Percentiles rank a stretch among this genome's conserved stretches.
Evolutionary conservation across 2,113 vertebrate genomes (phyloP).

Genomic region (Poecilia latipinna): DNA sequence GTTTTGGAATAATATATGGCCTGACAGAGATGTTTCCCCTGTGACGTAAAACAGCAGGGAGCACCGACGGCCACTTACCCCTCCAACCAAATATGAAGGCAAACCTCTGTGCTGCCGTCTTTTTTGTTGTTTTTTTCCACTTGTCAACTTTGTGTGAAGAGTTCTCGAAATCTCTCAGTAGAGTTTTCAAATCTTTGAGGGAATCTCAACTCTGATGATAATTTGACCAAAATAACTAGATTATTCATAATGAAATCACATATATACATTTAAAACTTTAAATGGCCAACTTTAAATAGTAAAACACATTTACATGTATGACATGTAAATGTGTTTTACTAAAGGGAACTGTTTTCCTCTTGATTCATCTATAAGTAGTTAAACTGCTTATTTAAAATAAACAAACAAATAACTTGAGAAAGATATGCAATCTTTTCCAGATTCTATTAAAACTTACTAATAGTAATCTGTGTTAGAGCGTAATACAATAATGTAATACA

Average conservation of each 20-base stretch:
- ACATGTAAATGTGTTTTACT: too few relatives aligned
- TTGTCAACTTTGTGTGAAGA: constrained; percentile 24
- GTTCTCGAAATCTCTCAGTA: constrained; percentile 17
- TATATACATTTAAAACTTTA: background rate
- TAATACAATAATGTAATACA: background rate
- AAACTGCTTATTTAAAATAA: too few relatives aligned
- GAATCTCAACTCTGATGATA: constrained; percentile 13
- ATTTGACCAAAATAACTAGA: constrained; percentile 12
- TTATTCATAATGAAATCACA: background rate
- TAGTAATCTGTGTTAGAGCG: too few relatives aligned
- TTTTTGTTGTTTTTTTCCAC: background rate
- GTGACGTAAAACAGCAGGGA: constrained; percentile 91
- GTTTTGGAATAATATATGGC: constrained; percentile 93
- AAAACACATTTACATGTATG: too few relatives aligned
- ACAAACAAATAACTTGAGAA: too few relatives aligned
- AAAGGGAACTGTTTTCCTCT: too few relatives aligned
- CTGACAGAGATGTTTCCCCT: constrained; percentile 93
- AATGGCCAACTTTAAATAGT: too few relatives aligned
- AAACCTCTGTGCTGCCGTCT: constrained; percentile 46
- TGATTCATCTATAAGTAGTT: too few relatives aligned
- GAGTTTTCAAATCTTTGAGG: constrained; percentile 19
- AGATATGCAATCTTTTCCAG: too few relatives aligned
- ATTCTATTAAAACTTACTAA: too few relatives aligned
- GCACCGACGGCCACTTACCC: constrained; percentile 89
- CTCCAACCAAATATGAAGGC: constrained; percentile 71